Evolutionary conservation across 2,113 vertebrate species (phyloP).

Genomic region (Origma solitaria): DNA sequence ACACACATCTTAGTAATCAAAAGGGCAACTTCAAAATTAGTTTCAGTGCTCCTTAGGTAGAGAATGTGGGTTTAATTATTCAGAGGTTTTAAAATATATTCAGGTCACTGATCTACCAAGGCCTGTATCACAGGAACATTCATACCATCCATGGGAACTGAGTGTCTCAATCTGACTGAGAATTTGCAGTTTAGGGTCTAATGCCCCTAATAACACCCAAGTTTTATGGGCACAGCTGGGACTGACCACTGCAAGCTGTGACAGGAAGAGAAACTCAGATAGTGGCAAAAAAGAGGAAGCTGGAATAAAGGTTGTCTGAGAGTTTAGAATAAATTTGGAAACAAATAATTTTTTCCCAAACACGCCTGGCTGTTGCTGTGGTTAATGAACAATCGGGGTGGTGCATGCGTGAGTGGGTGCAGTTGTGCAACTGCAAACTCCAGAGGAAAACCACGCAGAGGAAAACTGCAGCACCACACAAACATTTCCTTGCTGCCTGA

Average conservation of each 20-base stretch:
- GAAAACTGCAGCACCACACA: conserved; percentile 13
- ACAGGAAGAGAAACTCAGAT: not conserved
- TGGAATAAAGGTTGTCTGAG: not conserved
- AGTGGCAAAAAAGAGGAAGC: not conserved
- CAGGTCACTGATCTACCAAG: not conserved
- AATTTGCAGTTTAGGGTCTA: not conserved
- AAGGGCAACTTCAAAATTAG: not conserved
- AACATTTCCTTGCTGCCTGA: conserved; percentile 21
- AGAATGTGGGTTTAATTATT: not conserved
- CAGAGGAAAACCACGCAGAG: conserved; percentile 16
- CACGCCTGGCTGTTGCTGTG: not conserved
- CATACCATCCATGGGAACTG: not conserved
- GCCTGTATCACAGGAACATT: not conserved
- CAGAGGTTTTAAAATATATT: not conserved
- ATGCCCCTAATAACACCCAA: not conserved
- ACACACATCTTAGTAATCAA: not conserved
- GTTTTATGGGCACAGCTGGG: not conserved
- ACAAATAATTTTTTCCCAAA: not conserved
- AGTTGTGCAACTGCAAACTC: not conserved
- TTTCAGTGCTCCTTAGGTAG: not conserved
- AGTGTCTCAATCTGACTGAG: not conserved
- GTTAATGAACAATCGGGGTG: not conserved
- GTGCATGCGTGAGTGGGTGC: not conserved
- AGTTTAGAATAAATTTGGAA: not conserved
- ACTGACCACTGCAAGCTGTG: not conserved